phyloP scores from a whole-genome alignment of 1,140 invertebrate species.

The Bradysia coprophila region DNA sequence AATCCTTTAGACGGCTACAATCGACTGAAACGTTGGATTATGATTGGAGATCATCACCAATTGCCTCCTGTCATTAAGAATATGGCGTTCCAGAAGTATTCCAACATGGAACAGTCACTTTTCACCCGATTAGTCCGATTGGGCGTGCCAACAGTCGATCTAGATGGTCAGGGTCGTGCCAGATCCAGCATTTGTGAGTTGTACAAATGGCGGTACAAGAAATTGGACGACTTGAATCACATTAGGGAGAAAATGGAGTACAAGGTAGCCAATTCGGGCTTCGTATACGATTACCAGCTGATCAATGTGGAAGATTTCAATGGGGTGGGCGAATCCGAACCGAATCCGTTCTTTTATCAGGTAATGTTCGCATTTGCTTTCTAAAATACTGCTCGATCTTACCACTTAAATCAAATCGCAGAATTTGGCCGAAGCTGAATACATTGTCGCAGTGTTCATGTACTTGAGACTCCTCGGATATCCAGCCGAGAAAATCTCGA shows the following conservation, averaged over 20 bases:
- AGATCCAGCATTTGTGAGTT: constrained; percentile 63
- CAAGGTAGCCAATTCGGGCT: constrained; percentile 76
- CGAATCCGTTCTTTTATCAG: constrained; percentile 97
- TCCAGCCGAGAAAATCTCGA: constrained; percentile 93
- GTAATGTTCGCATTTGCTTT: constrained; percentile 28
- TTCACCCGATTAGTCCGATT: constrained; percentile 92
- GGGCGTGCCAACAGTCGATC: constrained; percentile 89
- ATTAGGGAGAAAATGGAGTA: constrained; percentile 72
- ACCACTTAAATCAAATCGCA: constrained; percentile 22
- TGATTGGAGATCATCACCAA: constrained; percentile 99
- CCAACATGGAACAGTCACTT: constrained; percentile 98
- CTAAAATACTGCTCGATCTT: not conserved
- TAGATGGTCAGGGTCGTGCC: constrained; percentile 95
- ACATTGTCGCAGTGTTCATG: constrained; percentile 94
- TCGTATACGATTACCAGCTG: constrained; percentile 86
- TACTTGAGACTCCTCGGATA: constrained; percentile 97
- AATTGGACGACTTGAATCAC: constrained; percentile 80
- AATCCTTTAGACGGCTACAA: constrained; percentile 94
- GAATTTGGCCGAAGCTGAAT: constrained; percentile 98
- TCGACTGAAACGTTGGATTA: constrained; percentile 96
- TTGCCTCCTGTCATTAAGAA: constrained; percentile 98
- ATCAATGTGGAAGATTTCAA: constrained; percentile 96
- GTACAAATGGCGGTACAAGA: constrained; percentile 97
- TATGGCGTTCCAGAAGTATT: constrained; percentile 99
- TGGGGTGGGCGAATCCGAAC: constrained; percentile 91